Evolutionary conservation across 2,113 vertebrate genomes (phyloP), one percentile per base, ranked within the genome.

Genomic region (Xyrauchen texanus): DNA sequence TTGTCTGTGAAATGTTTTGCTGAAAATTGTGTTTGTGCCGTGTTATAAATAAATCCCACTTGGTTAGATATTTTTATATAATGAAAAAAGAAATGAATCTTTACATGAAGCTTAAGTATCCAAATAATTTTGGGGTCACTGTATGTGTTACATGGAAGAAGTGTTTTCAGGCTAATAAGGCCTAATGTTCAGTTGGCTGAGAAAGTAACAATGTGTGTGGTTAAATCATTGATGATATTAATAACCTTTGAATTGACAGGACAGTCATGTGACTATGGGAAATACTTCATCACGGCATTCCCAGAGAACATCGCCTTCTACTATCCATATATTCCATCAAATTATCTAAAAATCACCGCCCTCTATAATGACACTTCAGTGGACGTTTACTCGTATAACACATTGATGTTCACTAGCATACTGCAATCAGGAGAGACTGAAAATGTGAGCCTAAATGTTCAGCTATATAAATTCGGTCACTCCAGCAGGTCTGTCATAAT

Each of bases 291-390:
- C 0, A 80, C 88, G 0, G 87, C 78, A 12, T 94, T 92, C 44
- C 91, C 89, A 0, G 93, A 94, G 80, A 94, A 93, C 83, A 88
- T 93, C 0, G 93, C 92, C 58, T 84, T 79, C 42, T 93, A 88
- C 61, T 53, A 90, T 21, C 89, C 89, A 0, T 0, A 0, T 15
- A 3, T 0, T 0, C 1, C 86, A 1, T 0, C 0, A 0, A 86
- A 85, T 82, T 0, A 0, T 0, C 42, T 92, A 34, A 44, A 8
- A 0, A 47, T 92, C 73, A 89, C 83, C 0, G 83, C 88, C 13
- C 1, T 91, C 9, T 0, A 44, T 0, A 0, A 11, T 0, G 0
- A 0, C n/a, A 89, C 91, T 0, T 0, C 0, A 0, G 66, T 93
- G 45, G 0, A 0, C 0, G 0, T 92, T 46, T 34, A 4, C n/a